These are phyloP conservation scores for Ormyrus rosae DNA, from an alignment of 2,888 invertebrate genomes.

Conservation along the genomic window DNA sequence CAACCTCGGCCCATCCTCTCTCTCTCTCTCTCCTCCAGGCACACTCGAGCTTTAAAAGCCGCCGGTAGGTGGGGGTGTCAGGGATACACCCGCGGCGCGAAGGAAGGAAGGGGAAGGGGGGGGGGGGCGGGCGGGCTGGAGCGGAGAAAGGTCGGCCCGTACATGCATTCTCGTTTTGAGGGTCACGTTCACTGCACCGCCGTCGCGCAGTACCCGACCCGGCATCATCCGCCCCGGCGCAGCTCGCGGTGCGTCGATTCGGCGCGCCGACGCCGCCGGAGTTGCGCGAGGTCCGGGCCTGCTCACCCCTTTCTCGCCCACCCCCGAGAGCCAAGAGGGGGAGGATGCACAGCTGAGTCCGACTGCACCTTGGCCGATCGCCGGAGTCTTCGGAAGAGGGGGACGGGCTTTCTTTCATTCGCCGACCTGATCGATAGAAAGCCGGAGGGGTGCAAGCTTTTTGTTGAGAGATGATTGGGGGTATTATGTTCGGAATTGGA, in stretches of 20 bases:
- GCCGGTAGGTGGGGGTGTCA: neutral
- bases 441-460: no score
- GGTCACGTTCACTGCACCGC: constrained; percentile 74
- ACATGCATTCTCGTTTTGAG: constrained; percentile 72
- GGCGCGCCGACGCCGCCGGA: constrained; percentile 54
- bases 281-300: constrained; percentile 75
- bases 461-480: no score
- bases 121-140: neutral
- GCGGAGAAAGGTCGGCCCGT: constrained; percentile 47
- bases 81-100: neutral
- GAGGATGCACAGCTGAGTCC: constrained; percentile 69
- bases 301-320: no score
- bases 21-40: no score
- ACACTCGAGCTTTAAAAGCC: no score
- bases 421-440: constrained; percentile 61
- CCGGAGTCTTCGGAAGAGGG: no score
- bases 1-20: no score
- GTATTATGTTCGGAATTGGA: no score
- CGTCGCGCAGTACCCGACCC: constrained; percentile 62
- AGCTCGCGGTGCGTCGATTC: neutral
- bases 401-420: neutral
- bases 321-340: constrained; percentile 3
- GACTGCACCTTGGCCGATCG: no score
- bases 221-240: constrained; percentile 44
- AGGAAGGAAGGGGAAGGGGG: constrained; percentile 2